phyloP scores from a whole-genome alignment of 1,140 invertebrate species.

The Aricia agestis region DNA sequence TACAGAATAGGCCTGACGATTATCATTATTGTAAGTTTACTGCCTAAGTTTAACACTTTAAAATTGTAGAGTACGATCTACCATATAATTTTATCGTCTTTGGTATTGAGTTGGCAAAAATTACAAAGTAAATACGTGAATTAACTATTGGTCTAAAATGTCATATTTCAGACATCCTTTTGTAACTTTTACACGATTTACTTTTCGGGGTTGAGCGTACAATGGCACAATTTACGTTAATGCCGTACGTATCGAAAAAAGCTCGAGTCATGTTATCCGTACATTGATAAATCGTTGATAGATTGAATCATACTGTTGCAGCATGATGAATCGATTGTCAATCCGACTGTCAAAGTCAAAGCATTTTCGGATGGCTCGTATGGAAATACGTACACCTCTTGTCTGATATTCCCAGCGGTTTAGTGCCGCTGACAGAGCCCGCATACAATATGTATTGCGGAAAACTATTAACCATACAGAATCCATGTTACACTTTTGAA shows the following conservation, averaged over 20 bases:
- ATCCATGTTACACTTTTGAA: neutral
- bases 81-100: neutral
- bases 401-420: conserved; percentile 10
- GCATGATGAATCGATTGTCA: conserved; percentile 19
- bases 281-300: neutral
- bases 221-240: neutral
- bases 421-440: conserved; percentile 1
- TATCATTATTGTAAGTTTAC: conserved; percentile 13
- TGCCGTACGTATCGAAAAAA: neutral
- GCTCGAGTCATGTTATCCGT: neutral
- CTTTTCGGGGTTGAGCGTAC: neutral
- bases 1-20: conserved; percentile 5
- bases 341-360: conserved; percentile 18
- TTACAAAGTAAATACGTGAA: neutral
- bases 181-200: neutral
- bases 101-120: neutral
- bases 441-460: conserved; percentile 6
- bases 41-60: neutral
- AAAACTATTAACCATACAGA: conserved; percentile 7
- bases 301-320: conserved; percentile 7
- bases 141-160: too few relatives aligned
- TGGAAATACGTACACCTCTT: conserved; percentile 10
- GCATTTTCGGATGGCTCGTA: conserved; percentile 8
- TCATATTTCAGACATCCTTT: too few relatives aligned
- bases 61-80: neutral